Conservation (phyloP, 2,888 invertebrate genomes). For the Heliconius cydno region DNA sequence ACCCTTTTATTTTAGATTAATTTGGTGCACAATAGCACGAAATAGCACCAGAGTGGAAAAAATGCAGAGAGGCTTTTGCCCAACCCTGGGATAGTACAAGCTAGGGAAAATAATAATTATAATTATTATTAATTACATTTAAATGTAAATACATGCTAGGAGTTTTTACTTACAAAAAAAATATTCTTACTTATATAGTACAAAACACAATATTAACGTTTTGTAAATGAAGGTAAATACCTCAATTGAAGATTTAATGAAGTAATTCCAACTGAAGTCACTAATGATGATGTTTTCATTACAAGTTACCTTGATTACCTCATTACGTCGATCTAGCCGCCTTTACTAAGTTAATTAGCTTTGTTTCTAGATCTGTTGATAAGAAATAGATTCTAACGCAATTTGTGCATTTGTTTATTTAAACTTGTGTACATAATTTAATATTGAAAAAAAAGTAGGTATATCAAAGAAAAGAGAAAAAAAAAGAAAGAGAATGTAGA, state of each 20-base stretch:
- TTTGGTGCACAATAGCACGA: no score
- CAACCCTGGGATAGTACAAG: no score
- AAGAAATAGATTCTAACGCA: neutral
- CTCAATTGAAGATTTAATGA: slow-evolving; percentile 15
- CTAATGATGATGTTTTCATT: slow-evolving; percentile 13
- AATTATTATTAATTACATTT: neutral
- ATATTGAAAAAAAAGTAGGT: no score
- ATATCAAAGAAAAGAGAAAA: no score
- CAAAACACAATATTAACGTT: neutral
- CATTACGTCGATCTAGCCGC: slow-evolving; percentile 11
- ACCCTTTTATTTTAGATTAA: no score
- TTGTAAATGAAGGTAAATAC: neutral
- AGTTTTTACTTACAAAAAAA: neutral
- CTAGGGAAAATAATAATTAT: no score
- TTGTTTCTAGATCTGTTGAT: neutral
- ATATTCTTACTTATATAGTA: neutral
- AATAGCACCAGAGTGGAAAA: no score
- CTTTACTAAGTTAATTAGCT: neutral
- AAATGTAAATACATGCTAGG: neutral
- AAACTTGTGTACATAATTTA: no score
- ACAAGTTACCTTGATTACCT: neutral
- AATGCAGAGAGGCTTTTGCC: no score
- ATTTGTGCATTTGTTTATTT: neutral
- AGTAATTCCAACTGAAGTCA: slow-evolving; percentile 1
- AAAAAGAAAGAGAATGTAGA: neutral